A percentile compares a stretch with the other conserved stretches of the same genome.
These are phyloP conservation scores for Microcebus tavaratra DNA, from an alignment of 2,113 vertebrate genomes.

Conservation along the genomic window DNA sequence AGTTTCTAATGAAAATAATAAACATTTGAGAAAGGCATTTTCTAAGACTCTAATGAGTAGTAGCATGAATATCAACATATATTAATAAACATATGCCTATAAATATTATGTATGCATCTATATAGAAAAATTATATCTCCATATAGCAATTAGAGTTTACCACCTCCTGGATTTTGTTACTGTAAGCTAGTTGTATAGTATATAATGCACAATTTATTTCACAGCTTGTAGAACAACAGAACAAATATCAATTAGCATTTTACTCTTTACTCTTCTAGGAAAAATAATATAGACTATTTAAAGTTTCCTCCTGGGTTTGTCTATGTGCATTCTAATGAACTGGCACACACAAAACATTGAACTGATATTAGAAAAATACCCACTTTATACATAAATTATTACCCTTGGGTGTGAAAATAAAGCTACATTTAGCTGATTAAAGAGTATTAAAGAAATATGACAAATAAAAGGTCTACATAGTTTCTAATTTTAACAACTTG, in stretches of 20 bases:
- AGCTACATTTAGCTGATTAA: slow-evolving; percentile 77
- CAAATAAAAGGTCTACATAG: slow-evolving; percentile 59
- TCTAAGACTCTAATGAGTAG: not conserved
- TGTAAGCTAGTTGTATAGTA: slow-evolving; percentile 65
- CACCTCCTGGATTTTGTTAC: slow-evolving; percentile 67
- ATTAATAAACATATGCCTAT: not conserved
- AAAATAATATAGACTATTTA: slow-evolving; percentile 70
- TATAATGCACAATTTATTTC: slow-evolving; percentile 74
- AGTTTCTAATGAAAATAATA: not conserved
- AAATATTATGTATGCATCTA: not conserved
- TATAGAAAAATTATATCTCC: not conserved
- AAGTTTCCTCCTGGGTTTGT: slow-evolving; percentile 70
- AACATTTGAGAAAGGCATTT: not conserved
- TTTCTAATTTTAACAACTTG: slow-evolving; percentile 77
- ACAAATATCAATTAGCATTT: slow-evolving; percentile 85
- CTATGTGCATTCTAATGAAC: slow-evolving; percentile 59
- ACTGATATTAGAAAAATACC: slow-evolving; percentile 70
- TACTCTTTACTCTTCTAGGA: slow-evolving; percentile 72
- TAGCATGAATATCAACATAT: not conserved
- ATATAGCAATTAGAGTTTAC: not conserved
- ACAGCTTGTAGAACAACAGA: slow-evolving; percentile 77
- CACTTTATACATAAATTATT: slow-evolving; percentile 78
- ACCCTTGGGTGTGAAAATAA: slow-evolving; percentile 75
- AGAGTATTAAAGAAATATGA: slow-evolving; percentile 77
- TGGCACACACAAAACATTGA: slow-evolving; percentile 42